phyloP scores from a whole-genome alignment of 2,888 invertebrate species.

The Leuctra nigra region DNA sequence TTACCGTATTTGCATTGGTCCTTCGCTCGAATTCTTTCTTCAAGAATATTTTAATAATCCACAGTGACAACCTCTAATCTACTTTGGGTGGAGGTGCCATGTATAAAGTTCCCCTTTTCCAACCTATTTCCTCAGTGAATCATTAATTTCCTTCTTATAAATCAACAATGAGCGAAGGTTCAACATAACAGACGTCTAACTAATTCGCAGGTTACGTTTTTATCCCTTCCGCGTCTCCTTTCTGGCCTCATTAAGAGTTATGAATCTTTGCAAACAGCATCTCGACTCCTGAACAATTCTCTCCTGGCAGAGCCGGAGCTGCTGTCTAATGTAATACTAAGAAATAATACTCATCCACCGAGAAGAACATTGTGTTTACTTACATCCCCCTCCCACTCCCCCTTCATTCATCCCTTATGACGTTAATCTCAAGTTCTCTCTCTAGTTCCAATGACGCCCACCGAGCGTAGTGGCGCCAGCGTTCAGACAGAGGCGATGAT shows the following conservation, averaged over 20 bases:
- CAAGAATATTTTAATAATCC: no score
- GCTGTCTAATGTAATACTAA: slow-evolving; percentile 11
- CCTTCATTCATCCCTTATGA: slow-evolving; percentile 3
- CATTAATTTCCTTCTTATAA: no score
- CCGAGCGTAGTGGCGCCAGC: background rate
- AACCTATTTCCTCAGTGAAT: no score
- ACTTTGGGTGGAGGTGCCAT: no score
- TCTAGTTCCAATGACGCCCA: background rate
- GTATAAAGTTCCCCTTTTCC: no score
- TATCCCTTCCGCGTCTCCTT: background rate
- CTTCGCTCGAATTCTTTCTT: no score
- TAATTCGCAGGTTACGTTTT: slow-evolving; percentile 4
- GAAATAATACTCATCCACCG: slow-evolving; percentile 11
- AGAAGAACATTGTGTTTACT: slow-evolving; percentile 15
- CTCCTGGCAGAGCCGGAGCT: background rate
- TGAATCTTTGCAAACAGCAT: slow-evolving; percentile 1
- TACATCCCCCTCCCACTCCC: slow-evolving; percentile 6
- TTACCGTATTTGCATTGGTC: no score
- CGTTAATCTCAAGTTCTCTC: slow-evolving; percentile 20
- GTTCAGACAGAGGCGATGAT: background rate
- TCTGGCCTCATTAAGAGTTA: background rate
- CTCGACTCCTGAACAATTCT: no score
- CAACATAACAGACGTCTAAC: no score
- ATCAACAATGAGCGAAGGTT: no score
- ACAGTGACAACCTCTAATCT: no score